Evolutionary conservation across 2,888 invertebrate species (phyloP).

Genomic region (Mimumesa dahlbomi): DNA sequence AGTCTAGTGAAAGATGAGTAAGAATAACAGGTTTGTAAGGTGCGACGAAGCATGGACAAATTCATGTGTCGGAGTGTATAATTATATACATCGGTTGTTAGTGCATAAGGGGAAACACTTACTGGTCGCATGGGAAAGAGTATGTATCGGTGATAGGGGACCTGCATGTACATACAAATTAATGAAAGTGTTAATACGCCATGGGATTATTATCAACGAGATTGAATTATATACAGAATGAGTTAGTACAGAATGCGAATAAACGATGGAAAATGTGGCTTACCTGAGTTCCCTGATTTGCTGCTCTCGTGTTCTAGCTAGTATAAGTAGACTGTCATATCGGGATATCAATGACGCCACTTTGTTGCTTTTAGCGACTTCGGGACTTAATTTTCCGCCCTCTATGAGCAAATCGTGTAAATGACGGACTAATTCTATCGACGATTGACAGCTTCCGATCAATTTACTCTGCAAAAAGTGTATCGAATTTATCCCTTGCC

Average conservation of each 20-base stretch:
- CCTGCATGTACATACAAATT: slow-evolving; percentile 76
- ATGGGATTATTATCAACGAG: no score
- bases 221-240: no score
- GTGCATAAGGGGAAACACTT: slow-evolving; percentile 76
- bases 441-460: slow-evolving; percentile 89
- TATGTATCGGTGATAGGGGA: slow-evolving; percentile 82
- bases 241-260: no score
- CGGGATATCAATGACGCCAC: slow-evolving; percentile 85
- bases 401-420: slow-evolving; percentile 87
- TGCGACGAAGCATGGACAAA: background rate
- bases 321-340: slow-evolving; percentile 86
- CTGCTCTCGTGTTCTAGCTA: slow-evolving; percentile 88
- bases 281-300: slow-evolving; percentile 90
- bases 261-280: no score
- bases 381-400: slow-evolving; percentile 85
- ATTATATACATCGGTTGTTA: no score
- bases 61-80: no score
- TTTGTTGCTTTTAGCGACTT: slow-evolving; percentile 85
- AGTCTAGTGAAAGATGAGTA: no score
- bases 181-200: no score
- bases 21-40: background rate
- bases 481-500: no score
- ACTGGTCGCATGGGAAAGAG: slow-evolving; percentile 84
- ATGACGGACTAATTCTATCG: slow-evolving; percentile 90
- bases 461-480: slow-evolving; percentile 84